Conservation (phyloP, 1,140 invertebrate species). For the Lanistes nyassanus region DNA sequence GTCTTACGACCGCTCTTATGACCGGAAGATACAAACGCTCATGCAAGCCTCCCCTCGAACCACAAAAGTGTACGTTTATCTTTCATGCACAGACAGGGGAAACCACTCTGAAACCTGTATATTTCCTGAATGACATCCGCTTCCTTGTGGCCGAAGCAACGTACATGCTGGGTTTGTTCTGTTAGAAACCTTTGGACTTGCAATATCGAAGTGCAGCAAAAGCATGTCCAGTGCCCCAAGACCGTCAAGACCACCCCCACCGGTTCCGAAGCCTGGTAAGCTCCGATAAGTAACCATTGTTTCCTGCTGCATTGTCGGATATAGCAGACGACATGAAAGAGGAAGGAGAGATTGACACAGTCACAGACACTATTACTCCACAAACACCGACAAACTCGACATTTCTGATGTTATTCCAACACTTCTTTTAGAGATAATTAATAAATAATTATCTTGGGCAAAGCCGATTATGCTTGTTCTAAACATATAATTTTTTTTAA, state of each 20-base stretch:
- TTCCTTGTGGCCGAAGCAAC: not conserved
- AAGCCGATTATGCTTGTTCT: slow-evolving; percentile 1
- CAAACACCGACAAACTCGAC: not conserved
- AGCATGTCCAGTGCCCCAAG: slow-evolving; percentile 38
- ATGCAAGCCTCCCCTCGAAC: no score
- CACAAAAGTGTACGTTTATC: not conserved
- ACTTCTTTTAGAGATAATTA: not conserved
- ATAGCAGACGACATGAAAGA: slow-evolving; percentile 6
- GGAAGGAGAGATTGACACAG: not conserved
- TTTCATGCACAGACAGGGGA: not conserved
- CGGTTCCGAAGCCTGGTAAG: slow-evolving; percentile 50
- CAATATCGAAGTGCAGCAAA: no score
- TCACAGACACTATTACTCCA: not conserved
- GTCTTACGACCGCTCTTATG: no score
- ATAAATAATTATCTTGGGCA: no score
- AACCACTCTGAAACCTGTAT: not conserved
- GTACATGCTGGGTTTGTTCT: not conserved
- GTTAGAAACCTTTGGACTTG: not conserved
- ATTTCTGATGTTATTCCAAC: not conserved
- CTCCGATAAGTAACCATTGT: not conserved
- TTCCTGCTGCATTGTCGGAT: not conserved
- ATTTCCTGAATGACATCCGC: slow-evolving; percentile 24
- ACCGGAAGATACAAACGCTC: no score
- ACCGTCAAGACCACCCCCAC: slow-evolving; percentile 43
- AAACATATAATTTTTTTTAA: not conserved